phyloP scores from a whole-genome alignment of 1,140 invertebrate species.

The Drosophila kikkawai region DNA sequence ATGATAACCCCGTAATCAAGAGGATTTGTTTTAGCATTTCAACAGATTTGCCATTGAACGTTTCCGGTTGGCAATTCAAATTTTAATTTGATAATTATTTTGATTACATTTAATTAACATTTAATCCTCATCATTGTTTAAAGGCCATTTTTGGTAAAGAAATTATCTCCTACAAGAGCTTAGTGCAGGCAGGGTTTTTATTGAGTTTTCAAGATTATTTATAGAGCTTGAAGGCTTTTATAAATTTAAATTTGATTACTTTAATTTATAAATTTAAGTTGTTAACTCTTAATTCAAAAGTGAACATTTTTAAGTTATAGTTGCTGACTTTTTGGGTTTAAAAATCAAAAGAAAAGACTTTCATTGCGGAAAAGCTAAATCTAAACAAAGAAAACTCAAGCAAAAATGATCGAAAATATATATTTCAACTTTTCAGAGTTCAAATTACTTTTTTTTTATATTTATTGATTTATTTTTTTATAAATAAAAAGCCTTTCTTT shows the following conservation, averaged over 20 bases:
- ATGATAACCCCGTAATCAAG: conserved; percentile 61
- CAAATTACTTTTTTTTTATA: not conserved
- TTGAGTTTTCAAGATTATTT: not conserved
- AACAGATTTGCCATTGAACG: conserved; percentile 48
- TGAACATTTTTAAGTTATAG: not conserved
- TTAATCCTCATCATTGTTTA: not conserved
- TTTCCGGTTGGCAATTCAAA: conserved; percentile 68
- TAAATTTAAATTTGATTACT: too few species aligned
- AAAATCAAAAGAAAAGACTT: not conserved
- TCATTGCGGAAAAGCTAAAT: not conserved
- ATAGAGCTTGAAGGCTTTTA: not conserved
- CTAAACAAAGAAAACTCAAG: not conserved
- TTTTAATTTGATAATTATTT: not conserved
- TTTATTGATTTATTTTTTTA: not conserved
- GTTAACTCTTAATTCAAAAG: not conserved
- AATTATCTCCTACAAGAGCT: not conserved
- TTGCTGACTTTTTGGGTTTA: too few species aligned
- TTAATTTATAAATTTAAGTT: not conserved
- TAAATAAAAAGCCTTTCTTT: not conserved
- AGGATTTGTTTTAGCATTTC: conserved; percentile 7
- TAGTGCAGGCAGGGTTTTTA: not conserved
- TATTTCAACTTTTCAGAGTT: not conserved
- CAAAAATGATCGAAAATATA: not conserved
- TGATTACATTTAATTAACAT: not conserved
- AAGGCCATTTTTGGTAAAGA: not conserved